A percentile compares a stretch with the other conserved stretches of the same genome.
These are phyloP conservation scores for Liasis olivaceus DNA, from an alignment of 2,797 vertebrate species.

Conservation along the genomic window DNA sequence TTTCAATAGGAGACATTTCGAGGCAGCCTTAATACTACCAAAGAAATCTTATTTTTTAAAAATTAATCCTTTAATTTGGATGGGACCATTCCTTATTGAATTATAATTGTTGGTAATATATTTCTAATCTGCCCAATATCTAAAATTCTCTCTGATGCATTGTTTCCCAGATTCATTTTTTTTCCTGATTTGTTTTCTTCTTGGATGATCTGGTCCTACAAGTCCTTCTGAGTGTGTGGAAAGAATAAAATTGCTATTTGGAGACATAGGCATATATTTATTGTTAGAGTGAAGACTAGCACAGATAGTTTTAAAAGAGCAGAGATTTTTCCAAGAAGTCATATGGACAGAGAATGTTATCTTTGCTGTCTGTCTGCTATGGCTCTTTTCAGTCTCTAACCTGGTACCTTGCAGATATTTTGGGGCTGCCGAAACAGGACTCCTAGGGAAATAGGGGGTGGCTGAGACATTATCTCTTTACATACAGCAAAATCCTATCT, in stretches of 20 bases:
- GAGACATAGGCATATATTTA: background rate
- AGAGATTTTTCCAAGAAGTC: background rate
- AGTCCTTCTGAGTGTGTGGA: too few relatives aligned
- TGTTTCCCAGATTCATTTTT: background rate
- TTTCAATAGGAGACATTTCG: background rate
- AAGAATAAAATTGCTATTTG: background rate
- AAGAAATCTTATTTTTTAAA: background rate
- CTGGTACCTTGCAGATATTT: background rate
- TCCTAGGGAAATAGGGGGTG: background rate
- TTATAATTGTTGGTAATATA: background rate
- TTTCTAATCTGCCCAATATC: background rate
- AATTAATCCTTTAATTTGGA: background rate
- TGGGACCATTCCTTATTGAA: background rate
- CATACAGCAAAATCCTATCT: background rate
- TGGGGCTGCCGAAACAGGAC: background rate
- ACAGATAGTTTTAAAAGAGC: background rate
- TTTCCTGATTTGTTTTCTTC: background rate
- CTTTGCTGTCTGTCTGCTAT: background rate
- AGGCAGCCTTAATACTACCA: background rate
- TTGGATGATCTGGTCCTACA: background rate
- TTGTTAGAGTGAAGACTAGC: background rate
- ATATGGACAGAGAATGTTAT: background rate
- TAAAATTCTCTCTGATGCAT: background rate
- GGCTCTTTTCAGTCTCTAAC: too few relatives aligned
- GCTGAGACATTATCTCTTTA: background rate